Evolutionary conservation across 2,888 invertebrate species (phyloP), one percentile per base, ranked within the genome.

Genomic region (Caenorhabditis sp.): DNA sequence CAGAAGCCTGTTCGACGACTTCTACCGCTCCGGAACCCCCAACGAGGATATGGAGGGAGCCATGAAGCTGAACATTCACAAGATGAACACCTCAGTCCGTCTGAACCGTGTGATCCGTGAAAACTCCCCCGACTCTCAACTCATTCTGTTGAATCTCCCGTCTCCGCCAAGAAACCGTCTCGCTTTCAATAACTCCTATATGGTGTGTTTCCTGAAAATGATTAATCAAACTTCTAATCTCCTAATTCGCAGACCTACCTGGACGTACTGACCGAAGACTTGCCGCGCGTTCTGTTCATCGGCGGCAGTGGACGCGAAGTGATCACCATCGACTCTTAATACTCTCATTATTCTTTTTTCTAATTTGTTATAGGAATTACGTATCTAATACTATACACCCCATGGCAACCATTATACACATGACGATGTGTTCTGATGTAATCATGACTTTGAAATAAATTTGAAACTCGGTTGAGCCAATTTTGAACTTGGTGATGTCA

Each of bases 61-160:
- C 28, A 72, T 70, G 41, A 84, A 85, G 38, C 41, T 86, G 70
- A 86, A 86, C 63, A 97, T 98, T 70, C 95, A 97, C 90, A 95
- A 98, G 92, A 98, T 99, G 98, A 97, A 99, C 94, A 98, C 98
- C 70, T 98, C 98, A 84, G 96, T 99, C 88, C 96, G 97, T 93
- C 94, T 99, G 92, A 99, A 99, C 94, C 97, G 98, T 94, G 97
- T 97, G 91, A 98, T 99, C 93, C 96, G 97, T 90, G 96, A 97
- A 93, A 96, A 96, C 94, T 98, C 97, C 88, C 96, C 96, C 93
- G 96, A 97, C 94, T 96, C 98, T 93, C 97, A 98, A 94, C 94
- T 99, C 93, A 96, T 93, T 38, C 82, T 88, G 14, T 64, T 88
- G 38, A 88, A 85, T 64, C 80, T 88, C 28, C 88, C 88, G 16